phyloP scores from a whole-genome alignment of 2,888 invertebrate genomes.

The Ypsolopha scabrella region DNA sequence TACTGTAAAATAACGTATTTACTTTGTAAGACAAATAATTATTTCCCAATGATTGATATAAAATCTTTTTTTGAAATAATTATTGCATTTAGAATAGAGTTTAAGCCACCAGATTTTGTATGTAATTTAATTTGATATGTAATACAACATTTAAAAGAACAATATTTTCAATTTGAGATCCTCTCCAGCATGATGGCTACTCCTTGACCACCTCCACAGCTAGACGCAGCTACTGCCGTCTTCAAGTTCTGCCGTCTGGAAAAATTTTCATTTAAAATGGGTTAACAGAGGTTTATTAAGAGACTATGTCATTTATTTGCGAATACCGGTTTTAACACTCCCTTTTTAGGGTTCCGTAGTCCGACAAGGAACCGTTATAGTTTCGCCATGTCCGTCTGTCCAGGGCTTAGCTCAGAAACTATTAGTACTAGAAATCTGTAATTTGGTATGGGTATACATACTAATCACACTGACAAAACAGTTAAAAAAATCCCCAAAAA shows the following conservation, averaged over 20 bases:
- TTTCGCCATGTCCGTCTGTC: neutral
- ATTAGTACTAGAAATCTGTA: too few species aligned
- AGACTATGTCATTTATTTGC: neutral
- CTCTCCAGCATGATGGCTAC: conserved; percentile 91
- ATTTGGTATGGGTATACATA: too few species aligned
- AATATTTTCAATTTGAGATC: conserved; percentile 37
- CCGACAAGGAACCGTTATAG: too few species aligned
- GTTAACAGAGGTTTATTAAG: too few species aligned
- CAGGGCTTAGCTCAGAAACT: too few species aligned
- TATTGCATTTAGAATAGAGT: neutral
- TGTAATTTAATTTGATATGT: neutral
- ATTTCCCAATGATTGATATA: neutral
- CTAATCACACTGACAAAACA: too few species aligned
- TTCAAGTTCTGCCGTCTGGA: conserved; percentile 79
- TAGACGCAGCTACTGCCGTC: conserved; percentile 92
- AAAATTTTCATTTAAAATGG: conserved; percentile 13
- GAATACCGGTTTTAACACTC: neutral
- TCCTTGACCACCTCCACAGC: conserved; percentile 98
- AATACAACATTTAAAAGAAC: neutral
- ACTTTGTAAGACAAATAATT: neutral
- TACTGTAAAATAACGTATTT: neutral
- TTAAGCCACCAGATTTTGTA: neutral
- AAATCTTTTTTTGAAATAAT: neutral
- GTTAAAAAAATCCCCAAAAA: too few species aligned
- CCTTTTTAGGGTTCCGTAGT: neutral